Evolutionary conservation across 2,888 invertebrate genomes (phyloP).

Genomic region (Machimus atricapillus): DNA sequence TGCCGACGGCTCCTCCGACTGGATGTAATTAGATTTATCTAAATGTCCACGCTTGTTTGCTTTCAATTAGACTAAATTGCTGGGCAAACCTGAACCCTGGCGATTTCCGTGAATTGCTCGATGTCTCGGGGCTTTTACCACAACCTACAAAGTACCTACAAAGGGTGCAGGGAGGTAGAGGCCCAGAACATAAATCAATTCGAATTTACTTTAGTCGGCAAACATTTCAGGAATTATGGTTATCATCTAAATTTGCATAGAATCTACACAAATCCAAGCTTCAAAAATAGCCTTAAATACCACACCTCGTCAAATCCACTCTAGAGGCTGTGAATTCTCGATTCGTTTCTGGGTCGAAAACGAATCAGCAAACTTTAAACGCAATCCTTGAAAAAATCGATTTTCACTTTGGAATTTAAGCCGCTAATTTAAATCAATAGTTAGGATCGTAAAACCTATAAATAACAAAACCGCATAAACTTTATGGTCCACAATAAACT

Average conservation of each 20-base stretch:
- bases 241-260: neutral
- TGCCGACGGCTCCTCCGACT: neutral
- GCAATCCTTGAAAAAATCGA: neutral
- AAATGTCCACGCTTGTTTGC: conserved; percentile 34
- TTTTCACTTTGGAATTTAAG: neutral
- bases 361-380: neutral
- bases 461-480: neutral
- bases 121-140: neutral
- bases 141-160: neutral
- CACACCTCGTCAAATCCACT: neutral
- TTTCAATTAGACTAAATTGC: conserved; percentile 29
- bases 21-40: conserved; percentile 36
- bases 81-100: neutral
- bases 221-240: neutral
- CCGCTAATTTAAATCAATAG: neutral
- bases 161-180: neutral
- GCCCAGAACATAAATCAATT: neutral
- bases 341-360: neutral
- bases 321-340: neutral
- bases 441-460: neutral
- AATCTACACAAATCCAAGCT: neutral
- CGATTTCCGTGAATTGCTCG: neutral
- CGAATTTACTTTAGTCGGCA: neutral
- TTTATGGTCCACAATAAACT: neutral
- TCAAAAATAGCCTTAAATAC: neutral